Conservation (phyloP, 2,113 vertebrate species). For the Oriolus oriolus region DNA sequence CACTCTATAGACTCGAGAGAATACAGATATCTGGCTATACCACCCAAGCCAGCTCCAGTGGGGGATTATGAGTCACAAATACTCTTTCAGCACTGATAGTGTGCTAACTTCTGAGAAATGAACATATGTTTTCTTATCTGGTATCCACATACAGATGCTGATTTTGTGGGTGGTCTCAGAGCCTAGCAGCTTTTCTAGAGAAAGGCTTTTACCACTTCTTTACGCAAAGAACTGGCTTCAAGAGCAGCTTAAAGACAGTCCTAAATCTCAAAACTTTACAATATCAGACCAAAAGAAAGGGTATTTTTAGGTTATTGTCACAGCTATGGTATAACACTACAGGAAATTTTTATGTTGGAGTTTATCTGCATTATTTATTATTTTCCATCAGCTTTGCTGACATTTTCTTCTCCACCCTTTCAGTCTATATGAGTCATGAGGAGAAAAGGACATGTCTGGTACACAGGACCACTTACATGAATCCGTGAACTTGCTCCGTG, state of each 20-base stretch:
- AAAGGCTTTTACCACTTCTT: not conserved
- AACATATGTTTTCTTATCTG: not conserved
- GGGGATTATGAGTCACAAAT: not conserved
- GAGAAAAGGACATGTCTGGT: not conserved
- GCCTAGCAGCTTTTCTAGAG: not conserved
- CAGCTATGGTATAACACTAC: not conserved
- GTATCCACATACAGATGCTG: not conserved
- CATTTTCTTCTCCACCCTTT: not conserved
- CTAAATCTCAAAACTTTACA: not conserved
- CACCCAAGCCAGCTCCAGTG: not conserved
- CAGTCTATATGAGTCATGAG: not conserved
- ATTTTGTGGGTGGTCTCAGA: not conserved
- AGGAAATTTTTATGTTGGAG: not conserved
- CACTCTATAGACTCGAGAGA: not conserved
- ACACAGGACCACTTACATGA: not conserved
- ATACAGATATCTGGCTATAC: not conserved
- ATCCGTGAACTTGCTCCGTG: not conserved
- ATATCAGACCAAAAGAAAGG: not conserved
- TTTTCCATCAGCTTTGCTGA: not conserved
- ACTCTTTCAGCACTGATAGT: not conserved
- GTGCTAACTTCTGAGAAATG: not conserved
- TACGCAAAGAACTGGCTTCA: not conserved
- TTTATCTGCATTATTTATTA: slow-evolving; percentile 1
- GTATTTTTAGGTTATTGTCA: not conserved
- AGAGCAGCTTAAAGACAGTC: not conserved